Evolutionary conservation across 2,888 invertebrate species (phyloP), one percentile per base, ranked within the genome.

Genomic region (Sialis lutaria): DNA sequence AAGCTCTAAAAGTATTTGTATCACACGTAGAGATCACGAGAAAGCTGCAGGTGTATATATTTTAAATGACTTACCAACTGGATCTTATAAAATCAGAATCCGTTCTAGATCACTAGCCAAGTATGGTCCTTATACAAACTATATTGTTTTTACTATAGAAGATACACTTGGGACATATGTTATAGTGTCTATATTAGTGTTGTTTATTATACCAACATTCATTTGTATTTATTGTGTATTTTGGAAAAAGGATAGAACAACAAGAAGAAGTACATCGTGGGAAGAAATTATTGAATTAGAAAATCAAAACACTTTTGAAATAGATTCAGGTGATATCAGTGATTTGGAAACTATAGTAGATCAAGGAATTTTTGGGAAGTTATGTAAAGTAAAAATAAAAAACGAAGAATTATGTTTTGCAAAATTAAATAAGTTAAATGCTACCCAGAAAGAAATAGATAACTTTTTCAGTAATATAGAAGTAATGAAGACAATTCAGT

Each of bases 41-140:
- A 48, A 51, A 1, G 55, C 53, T 35, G 53, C 56, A 9, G 57
- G 53, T 31, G 56, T 48, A 6, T 59, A 62, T 46, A 52, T 53
- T 22, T 53, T 69, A 1, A 53, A 48, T 9, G 61, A 67, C 44
- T 55, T 74, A 33, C 60, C 59, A 6, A 70, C 76, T 0, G 79
- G 79, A 1, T 68, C 65, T 49, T 78, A 80, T 60, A 67, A 68
- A n/a, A 58, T 76, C 13, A 61, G 68, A 37, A 64, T 82, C 1
- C 65, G 70, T 44, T 74, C 80, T 0, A 68, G 69, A 1, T 77
- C 80, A 1, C 58, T 81, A 34, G 75, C 76, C 1, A 77, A 77
- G 0, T 57, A 63, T 33, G 71, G 73, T 30, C 50, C 9, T 33
- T 47, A 39, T 37, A 42, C 47, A 7, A 42, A 7, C 7, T 42